Conservation (phyloP, 2,797 vertebrate genomes). For the Phalloptychus januarius region DNA sequence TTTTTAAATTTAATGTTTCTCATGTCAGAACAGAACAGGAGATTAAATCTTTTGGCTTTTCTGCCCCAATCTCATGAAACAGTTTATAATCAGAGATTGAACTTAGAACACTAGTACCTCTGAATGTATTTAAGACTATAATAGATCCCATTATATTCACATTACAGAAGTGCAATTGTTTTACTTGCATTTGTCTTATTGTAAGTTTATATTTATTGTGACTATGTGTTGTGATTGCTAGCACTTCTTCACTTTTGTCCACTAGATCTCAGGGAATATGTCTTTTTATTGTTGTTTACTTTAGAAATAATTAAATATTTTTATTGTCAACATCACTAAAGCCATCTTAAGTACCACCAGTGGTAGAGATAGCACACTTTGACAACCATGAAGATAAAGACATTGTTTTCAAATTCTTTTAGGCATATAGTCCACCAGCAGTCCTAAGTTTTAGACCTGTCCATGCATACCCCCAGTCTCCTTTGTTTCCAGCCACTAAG, state of each 20-base stretch:
- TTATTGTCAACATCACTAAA: background rate
- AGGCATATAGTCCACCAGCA: constrained; percentile 7
- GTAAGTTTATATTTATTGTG: too few relatives aligned
- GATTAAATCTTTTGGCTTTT: too few relatives aligned
- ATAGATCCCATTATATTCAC: too few relatives aligned
- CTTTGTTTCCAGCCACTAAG: constrained; percentile 17
- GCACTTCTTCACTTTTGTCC: background rate
- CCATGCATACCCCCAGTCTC: background rate
- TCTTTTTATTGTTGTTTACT: background rate
- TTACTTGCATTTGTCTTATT: too few relatives aligned
- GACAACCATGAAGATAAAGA: background rate
- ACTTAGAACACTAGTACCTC: too few relatives aligned
- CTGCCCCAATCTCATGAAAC: too few relatives aligned
- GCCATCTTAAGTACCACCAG: background rate
- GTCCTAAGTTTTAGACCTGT: constrained; percentile 2
- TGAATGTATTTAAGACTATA: too few relatives aligned
- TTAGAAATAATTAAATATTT: background rate
- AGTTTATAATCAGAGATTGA: too few relatives aligned
- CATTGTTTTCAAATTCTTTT: constrained; percentile 10
- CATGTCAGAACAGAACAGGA: too few relatives aligned
- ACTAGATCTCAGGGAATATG: background rate
- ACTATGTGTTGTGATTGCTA: background rate
- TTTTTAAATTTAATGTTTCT: too few relatives aligned
- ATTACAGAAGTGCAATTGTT: too few relatives aligned
- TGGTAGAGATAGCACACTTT: background rate